Conservation (phyloP, 2,797 vertebrate genomes). For the Myotis myotis region DNA sequence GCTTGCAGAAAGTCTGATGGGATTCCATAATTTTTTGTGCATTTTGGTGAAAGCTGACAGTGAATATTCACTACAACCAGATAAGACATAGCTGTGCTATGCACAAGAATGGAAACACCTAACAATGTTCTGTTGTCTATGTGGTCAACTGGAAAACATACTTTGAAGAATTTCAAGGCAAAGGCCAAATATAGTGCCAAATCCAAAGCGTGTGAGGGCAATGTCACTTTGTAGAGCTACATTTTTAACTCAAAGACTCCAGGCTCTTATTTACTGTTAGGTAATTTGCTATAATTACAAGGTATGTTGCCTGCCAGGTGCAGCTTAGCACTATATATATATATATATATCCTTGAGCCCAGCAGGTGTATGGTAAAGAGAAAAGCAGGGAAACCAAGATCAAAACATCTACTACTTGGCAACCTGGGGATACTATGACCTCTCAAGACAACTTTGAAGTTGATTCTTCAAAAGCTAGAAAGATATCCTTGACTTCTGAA, state of each 20-base stretch:
- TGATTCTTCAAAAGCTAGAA: constrained; percentile 1
- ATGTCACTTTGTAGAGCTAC: not conserved
- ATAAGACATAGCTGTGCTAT: not conserved
- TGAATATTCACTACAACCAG: not conserved
- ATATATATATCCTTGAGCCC: not conserved
- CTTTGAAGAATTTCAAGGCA: not conserved
- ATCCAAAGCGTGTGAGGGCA: not conserved
- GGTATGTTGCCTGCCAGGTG: not conserved
- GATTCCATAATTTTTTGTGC: not conserved
- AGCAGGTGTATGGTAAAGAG: not conserved
- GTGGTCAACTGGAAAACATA: not conserved
- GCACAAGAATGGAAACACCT: not conserved
- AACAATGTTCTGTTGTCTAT: not conserved
- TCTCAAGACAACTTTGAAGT: not conserved
- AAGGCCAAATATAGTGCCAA: not conserved
- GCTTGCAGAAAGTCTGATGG: not conserved
- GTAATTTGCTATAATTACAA: not conserved
- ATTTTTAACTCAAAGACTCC: not conserved
- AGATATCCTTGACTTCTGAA: not conserved
- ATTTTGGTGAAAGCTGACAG: constrained; percentile 7
- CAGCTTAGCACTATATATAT: not conserved
- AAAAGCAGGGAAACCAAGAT: not conserved
- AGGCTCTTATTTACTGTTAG: not conserved
- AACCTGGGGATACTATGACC: not conserved
- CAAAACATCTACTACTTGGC: not conserved